phyloP scores from a whole-genome alignment of 2,797 vertebrate genomes.

The Bryconaethiops microstoma region DNA sequence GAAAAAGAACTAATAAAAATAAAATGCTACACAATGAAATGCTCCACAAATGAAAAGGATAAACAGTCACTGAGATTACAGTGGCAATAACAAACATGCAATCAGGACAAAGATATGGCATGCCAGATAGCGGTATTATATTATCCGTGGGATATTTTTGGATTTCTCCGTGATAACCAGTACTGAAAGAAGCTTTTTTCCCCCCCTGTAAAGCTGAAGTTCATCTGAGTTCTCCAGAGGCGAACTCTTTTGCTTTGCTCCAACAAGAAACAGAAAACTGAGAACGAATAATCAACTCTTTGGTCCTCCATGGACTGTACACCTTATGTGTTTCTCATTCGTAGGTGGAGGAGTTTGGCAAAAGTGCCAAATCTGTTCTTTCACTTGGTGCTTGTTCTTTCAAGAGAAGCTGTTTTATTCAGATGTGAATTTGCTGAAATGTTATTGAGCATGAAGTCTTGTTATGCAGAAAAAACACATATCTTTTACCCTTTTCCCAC shows the following conservation, averaged over 20 bases:
- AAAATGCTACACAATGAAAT: slow-evolving; percentile 68
- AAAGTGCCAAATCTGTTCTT: too few species aligned
- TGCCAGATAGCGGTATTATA: slow-evolving; percentile 61
- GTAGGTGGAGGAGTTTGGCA: too few species aligned
- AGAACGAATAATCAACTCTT: not conserved
- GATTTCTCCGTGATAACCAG: slow-evolving; percentile 45
- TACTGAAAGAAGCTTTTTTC: not conserved
- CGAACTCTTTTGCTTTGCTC: not conserved
- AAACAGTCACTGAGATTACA: slow-evolving; percentile 62
- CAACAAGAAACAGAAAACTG: not conserved
- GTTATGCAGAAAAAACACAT: too few species aligned
- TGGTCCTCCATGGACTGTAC: too few species aligned
- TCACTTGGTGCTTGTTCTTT: too few species aligned
- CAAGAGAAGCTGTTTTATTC: too few species aligned
- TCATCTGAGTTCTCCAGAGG: not conserved
- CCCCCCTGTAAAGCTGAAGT: not conserved
- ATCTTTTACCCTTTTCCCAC: too few species aligned
- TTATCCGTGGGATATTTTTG: slow-evolving; percentile 36
- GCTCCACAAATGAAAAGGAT: slow-evolving; percentile 55
- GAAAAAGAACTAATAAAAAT: slow-evolving; percentile 62
- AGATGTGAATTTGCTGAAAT: too few species aligned
- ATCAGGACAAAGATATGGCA: slow-evolving; percentile 66
- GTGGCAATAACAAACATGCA: slow-evolving; percentile 67
- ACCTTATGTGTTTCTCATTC: too few species aligned
- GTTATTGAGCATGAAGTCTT: too few species aligned